Base-by-base conservation (phyloP, 2,888 invertebrate genomes). In the Lordiphosa andalusiaca region DNA sequence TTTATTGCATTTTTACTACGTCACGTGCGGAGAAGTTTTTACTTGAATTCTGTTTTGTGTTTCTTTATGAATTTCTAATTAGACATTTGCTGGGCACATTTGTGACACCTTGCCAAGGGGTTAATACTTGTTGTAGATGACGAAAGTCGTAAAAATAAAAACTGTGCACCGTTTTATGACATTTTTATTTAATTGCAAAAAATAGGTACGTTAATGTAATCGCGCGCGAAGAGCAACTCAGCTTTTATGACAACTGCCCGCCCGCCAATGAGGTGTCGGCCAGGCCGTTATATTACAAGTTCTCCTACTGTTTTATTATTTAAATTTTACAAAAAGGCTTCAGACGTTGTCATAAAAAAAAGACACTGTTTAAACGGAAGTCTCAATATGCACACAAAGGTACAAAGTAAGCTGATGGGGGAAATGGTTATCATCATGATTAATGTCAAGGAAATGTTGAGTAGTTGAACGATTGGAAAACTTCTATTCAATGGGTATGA, bases 121-220 rank as follows among this genome's bases (percentile, higher is more conserved):
- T 60, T 67, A 57, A 63, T 46, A 53, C 53, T 10, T 30, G 58
- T 10, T 30, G 58, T 39, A 37, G 38, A 23, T 33, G 33, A n/a
- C 44, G 10, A 39, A 44, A 30, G 53, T 69, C 76, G 57, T 75
- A 60, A 75, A 78, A 36, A 55, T 1, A 16, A 16, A 16, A 16
- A 50, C 54, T 37, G 57, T 46, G 35, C 53, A 69, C 59, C 50
- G 58, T 74, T 77, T 81, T 81, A 77, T 74, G 77, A 77, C 72
- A 72, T 67, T 81, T 81, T 74, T 72, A 81, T 81, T 77, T 81
- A 77, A 77, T 77, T 73, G 77, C 81, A 70, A 68, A 65, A 49
- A 68, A 62, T 63, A 58, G 55, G 59, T n/a, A n/a, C 70, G 67
- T 70, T 71, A 63, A 47, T 48, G 53, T 63, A 57, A 60, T 69